These are phyloP conservation scores for Eupithecia exiguata DNA, from an alignment of 2,888 invertebrate species.

Conservation along the genomic window DNA sequence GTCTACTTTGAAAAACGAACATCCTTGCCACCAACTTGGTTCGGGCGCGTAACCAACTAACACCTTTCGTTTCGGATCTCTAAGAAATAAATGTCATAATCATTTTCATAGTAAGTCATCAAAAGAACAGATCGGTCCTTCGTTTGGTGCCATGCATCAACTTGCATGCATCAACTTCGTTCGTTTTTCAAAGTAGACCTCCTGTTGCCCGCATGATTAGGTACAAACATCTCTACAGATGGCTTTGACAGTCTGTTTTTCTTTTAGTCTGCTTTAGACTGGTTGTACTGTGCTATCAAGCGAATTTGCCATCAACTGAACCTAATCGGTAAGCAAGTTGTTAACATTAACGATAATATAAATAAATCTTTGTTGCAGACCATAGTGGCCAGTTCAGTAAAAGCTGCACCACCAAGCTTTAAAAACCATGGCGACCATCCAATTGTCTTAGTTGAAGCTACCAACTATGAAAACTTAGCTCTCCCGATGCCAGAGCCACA, in stretches of 20 bases:
- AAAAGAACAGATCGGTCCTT: too few relatives aligned
- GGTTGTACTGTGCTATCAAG: neutral
- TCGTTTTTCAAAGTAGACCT: too few relatives aligned
- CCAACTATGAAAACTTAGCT: neutral
- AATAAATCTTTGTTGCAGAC: slow-evolving; percentile 26
- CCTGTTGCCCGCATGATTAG: too few relatives aligned
- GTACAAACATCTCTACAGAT: too few relatives aligned
- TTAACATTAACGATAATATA: neutral
- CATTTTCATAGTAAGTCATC: too few relatives aligned
- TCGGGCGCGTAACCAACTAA: too few relatives aligned
- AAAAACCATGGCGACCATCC: slow-evolving; percentile 6
- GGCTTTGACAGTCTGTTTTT: neutral
- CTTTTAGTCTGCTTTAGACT: too few relatives aligned
- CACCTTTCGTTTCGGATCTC: too few relatives aligned
- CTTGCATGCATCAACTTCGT: too few relatives aligned
- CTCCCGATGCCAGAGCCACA: neutral
- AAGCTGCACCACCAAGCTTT: slow-evolving; percentile 6
- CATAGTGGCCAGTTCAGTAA: slow-evolving; percentile 25
- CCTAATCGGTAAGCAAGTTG: neutral
- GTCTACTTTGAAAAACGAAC: neutral
- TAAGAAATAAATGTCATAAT: too few relatives aligned
- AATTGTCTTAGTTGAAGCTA: neutral
- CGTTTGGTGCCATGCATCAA: too few relatives aligned
- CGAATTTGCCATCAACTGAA: neutral
- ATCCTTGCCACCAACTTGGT: too few relatives aligned